Evolutionary conservation across 1,140 invertebrate genomes (phyloP), one percentile per base, ranked within the genome.

Genomic region (Venturia canescens): DNA sequence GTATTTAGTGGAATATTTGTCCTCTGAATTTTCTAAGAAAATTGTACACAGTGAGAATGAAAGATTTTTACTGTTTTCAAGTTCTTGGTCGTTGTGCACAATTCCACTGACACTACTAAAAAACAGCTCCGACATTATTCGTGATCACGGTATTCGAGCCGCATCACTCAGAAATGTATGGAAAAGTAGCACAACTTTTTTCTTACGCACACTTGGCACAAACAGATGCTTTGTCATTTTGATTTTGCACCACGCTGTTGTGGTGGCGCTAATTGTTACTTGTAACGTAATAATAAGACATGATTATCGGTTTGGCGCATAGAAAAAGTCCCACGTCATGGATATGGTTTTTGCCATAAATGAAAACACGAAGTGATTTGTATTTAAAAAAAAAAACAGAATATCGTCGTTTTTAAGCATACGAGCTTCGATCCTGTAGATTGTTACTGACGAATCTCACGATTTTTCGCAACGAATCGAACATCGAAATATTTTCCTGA

Each of bases 221-320:
- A 60, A 60, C 21, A 21, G 53, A 57, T 57, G 21, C 57, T 3
- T 23, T 60, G 57, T 60, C 57, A 60, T 60, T 60, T 60, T 60
- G 18, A 60, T 60, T 60, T 60, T 23, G 23, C 7, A 60, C 57
- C 18, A 60, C 57, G 23, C 9, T 3, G 13, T 0, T 23, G 18
- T 60, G 4, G 6, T 60, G 18, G 2, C 3, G 57, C 18, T 60
- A 60, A 60, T 60, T 60, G 18, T 23, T n/a, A 23, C n/a, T 60
- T 60, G 57, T n/a, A 23, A 21, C 21, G 57, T 60, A 60, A 60
- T 60, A 60, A 60, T 60, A n/a, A 16, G 57, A 60, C n/a, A 60
- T 60, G n/a, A 60, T 60, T 60, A 60, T 21, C 18, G 18, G 21
- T 60, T 23, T 11, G 57, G 18, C 18, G 6, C 4, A 60, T 1